Percentiles rank a stretch among this genome's conserved stretches.
Conservation (phyloP, 1,140 invertebrate genomes). For the Thaumatotibia leucotreta region DNA sequence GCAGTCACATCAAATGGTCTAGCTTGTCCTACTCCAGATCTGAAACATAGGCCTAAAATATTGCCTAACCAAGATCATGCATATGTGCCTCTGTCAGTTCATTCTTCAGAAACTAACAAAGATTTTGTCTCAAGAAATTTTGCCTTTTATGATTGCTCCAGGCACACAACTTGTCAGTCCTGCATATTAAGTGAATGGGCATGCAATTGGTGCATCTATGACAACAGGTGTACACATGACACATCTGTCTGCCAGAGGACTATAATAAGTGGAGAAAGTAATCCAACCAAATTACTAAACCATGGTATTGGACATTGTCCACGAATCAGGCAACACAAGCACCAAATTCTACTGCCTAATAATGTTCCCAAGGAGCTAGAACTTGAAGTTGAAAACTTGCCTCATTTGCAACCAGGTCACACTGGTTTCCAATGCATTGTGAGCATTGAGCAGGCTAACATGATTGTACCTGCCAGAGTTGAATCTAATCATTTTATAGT, state of each 20-base stretch:
- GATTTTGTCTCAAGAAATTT: conserved; percentile 96
- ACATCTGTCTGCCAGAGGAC: conserved; percentile 87
- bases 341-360: conserved; percentile 88
- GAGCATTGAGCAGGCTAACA: conserved; percentile 92
- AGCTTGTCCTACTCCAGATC: conserved; percentile 89
- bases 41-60: conserved; percentile 87
- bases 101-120: conserved; percentile 95
- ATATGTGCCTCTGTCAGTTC: conserved; percentile 92
- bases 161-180: conserved; percentile 89
- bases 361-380: conserved; percentile 92
- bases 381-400: conserved; percentile 92
- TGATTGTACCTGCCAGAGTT: conserved; percentile 90
- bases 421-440: conserved; percentile 94
- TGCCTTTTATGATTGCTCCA: conserved; percentile 95
- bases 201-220: conserved; percentile 97
- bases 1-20: conserved; percentile 87
- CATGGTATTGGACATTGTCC: conserved; percentile 89
- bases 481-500: conserved; percentile 89
- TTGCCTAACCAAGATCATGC: conserved; percentile 90
- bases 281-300: conserved; percentile 82
- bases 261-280: conserved; percentile 90
- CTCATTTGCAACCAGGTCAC: conserved; percentile 89
- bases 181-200: conserved; percentile 94
- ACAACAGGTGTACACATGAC: conserved; percentile 95
- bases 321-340: conserved; percentile 81